Evolutionary conservation across 1,140 invertebrate genomes (phyloP).

Genomic region (Temnothorax longispinosus): DNA sequence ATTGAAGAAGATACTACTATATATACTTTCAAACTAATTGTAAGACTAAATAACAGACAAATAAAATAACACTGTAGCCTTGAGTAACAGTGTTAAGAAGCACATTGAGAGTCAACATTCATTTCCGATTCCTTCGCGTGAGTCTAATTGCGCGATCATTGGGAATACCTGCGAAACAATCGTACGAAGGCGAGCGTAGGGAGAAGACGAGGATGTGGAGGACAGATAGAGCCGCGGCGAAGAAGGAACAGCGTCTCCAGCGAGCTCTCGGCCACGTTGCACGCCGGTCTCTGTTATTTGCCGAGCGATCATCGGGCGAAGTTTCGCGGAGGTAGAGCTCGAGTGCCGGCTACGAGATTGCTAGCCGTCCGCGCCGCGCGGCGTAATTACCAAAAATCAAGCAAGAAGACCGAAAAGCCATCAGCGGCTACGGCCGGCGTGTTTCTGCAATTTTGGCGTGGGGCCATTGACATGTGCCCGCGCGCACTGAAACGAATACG

Average conservation of each 20-base stretch:
- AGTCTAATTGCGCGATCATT: conserved; percentile 69
- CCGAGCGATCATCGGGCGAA: conserved; percentile 76
- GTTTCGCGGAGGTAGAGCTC: conserved; percentile 61
- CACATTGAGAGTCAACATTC: neutral
- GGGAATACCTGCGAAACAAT: conserved; percentile 68
- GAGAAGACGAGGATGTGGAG: neutral
- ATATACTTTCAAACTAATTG: neutral
- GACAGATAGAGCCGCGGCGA: conserved; percentile 39
- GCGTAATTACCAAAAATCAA: conserved; percentile 80
- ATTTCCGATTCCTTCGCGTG: conserved; percentile 42
- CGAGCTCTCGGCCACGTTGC: conserved; percentile 63
- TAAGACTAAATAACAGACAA: neutral
- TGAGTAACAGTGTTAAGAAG: neutral
- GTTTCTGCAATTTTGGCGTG: conserved; percentile 78
- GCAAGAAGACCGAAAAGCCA: conserved; percentile 78
- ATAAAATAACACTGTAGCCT: neutral
- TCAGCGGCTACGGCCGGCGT: conserved; percentile 71
- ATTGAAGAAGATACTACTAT: neutral
- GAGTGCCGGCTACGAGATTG: conserved; percentile 71
- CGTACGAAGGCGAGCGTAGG: conserved; percentile 1
- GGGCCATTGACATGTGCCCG: conserved; percentile 73
- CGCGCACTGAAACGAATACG: conserved; percentile 38
- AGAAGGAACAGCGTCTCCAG: conserved; percentile 50
- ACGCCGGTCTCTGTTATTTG: conserved; percentile 77
- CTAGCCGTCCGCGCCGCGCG: conserved; percentile 67